Evolutionary conservation across 2,113 vertebrate species (phyloP).

Genomic region (Limanda limanda): DNA sequence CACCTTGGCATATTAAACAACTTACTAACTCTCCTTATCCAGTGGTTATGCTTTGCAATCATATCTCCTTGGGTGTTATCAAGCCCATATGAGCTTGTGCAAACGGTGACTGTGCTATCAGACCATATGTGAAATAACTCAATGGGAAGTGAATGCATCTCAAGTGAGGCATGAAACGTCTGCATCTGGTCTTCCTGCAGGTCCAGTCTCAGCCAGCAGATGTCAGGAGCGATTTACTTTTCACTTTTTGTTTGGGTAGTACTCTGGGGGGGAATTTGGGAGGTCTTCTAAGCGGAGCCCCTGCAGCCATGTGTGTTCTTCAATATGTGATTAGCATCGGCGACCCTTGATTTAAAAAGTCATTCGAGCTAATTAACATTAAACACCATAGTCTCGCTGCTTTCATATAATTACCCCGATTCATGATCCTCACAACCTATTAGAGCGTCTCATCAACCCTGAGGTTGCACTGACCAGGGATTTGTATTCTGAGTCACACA

Average conservation of each 20-base stretch:
- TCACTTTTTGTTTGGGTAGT: neutral
- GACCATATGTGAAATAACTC: neutral
- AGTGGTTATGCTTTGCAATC: slow-evolving; percentile 1
- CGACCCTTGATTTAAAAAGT: slow-evolving; percentile 24
- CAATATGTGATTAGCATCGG: slow-evolving; percentile 23
- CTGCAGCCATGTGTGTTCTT: slow-evolving; percentile 33
- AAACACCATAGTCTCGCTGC: slow-evolving; percentile 12
- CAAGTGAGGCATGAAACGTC: neutral
- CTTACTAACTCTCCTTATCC: neutral
- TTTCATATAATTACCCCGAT: slow-evolving; percentile 28
- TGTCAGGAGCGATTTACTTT: slow-evolving; percentile 52
- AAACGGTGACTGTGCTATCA: neutral
- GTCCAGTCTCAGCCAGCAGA: slow-evolving; percentile 43
- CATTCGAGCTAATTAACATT: slow-evolving; percentile 42
- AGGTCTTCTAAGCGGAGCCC: slow-evolving; percentile 8
- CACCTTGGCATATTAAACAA: slow-evolving; percentile 9
- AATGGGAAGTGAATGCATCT: neutral
- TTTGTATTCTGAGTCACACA: neutral
- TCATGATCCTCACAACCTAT: slow-evolving; percentile 4
- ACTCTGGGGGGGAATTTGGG: neutral
- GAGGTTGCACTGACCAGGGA: neutral
- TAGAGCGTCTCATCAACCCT: neutral
- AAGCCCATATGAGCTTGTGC: neutral
- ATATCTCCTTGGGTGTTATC: neutral
- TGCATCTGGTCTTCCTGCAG: slow-evolving; percentile 14